Evolutionary conservation across 1,140 invertebrate genomes (phyloP).

Genomic region (Drosophila guanche): DNA sequence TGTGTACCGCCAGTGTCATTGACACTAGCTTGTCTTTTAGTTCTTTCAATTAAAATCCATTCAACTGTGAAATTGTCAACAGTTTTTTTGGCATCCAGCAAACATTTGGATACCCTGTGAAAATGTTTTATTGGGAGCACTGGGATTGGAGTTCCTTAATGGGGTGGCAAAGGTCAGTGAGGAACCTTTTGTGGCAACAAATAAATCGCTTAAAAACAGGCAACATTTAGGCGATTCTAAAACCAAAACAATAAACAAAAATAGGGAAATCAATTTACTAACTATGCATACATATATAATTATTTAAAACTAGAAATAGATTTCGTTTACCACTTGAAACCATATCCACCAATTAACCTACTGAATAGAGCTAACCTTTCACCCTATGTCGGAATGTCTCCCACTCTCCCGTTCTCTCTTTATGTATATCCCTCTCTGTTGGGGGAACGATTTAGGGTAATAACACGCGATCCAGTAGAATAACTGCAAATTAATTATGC

Average conservation of each 20-base stretch:
- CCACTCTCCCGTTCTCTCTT: not conserved
- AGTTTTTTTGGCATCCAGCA: constrained; percentile 44
- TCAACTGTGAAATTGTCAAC: constrained; percentile 80
- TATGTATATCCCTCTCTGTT: not conserved
- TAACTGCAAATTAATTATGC: constrained; percentile 79
- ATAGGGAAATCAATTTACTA: no score
- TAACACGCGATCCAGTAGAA: constrained; percentile 48
- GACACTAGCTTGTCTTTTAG: constrained; percentile 75
- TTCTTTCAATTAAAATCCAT: constrained; percentile 77
- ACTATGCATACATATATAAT: no score
- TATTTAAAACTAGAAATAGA: no score
- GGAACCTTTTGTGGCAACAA: no score
- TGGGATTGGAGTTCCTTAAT: no score
- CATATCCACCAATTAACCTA: no score
- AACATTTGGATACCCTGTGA: no score
- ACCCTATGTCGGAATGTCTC: not conserved
- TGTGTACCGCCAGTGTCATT: constrained; percentile 49
- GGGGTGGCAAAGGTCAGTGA: no score
- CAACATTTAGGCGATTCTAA: no score
- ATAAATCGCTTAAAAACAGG: not conserved
- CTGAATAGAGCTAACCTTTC: not conserved
- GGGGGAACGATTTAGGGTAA: constrained; percentile 20
- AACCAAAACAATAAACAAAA: no score
- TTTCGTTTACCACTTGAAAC: no score
- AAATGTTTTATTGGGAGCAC: no score